These are phyloP conservation scores for Drosophila fuyamai DNA, from an alignment of 1,140 invertebrate genomes.

Conservation along the genomic window DNA sequence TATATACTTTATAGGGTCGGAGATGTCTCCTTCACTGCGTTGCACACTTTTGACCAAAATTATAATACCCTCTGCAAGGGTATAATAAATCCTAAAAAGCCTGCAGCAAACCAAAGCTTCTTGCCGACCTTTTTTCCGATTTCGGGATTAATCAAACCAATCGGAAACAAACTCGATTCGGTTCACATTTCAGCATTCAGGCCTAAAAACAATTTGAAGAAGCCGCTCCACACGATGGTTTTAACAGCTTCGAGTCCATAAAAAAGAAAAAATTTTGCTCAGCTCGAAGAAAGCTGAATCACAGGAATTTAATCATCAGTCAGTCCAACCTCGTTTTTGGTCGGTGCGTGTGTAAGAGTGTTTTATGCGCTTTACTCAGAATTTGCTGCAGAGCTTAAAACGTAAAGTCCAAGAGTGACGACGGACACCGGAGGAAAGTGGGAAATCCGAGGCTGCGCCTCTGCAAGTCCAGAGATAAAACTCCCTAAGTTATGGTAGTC, in stretches of 20 bases:
- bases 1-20: too few relatives aligned
- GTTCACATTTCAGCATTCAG: constrained; percentile 2
- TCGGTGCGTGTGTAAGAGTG: constrained; percentile 22
- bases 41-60: too few relatives aligned
- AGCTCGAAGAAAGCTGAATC: constrained; percentile 55
- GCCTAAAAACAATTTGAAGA: constrained; percentile 8
- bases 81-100: neutral
- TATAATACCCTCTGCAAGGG: too few relatives aligned
- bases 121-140: neutral
- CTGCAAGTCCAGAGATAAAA: constrained; percentile 24
- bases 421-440: constrained; percentile 15
- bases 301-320: constrained; percentile 72
- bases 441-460: constrained; percentile 22
- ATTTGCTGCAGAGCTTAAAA: constrained; percentile 55
- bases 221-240: constrained; percentile 6
- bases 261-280: neutral
- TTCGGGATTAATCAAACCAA: constrained; percentile 38
- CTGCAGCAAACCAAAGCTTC: constrained; percentile 2
- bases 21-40: too few relatives aligned
- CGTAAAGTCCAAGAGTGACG: constrained; percentile 24
- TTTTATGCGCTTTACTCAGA: constrained; percentile 59
- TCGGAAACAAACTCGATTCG: constrained; percentile 27
- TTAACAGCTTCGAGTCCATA: constrained; percentile 15
- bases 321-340: constrained; percentile 8
- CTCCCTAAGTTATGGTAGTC: constrained; percentile 22